Evolutionary conservation across 2,113 vertebrate genomes (phyloP), one percentile per base, ranked within the genome.

Genomic region (Hylia prasina): DNA sequence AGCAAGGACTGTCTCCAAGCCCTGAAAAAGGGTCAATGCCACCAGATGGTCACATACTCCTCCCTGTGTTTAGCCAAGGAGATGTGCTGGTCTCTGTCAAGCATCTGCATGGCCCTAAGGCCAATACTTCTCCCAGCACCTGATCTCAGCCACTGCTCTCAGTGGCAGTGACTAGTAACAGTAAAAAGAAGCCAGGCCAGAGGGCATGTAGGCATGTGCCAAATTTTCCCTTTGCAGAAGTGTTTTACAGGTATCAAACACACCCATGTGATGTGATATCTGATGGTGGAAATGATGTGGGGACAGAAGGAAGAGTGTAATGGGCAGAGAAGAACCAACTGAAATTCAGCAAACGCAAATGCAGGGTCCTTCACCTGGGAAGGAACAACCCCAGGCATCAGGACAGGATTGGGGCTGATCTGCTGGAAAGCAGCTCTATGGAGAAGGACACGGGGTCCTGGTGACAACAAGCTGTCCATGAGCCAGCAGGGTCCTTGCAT

Each of bases 171-270:
- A 76, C 15, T 31, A 44, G 28, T 18, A 63, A 48, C 11, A 54
- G 18, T 15, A 28, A 78, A 70, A 58, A 82, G 39, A 5, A 66
- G 10, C 9, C 31, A 16, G 33, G 14, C 10, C 14, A 72, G 53
- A 79, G 33, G 20, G 9, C 18, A 45, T 2, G 4, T 25, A 45
- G 1, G 22, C 3, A 1, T 31, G 13, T 57, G 6, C 4, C 60
- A 1, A 40, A 13, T 24, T 53, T 35, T 37, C 14, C 25, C 57
- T 85, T 69, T 48, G 31, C 48, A 54, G 28, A 57, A 71, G 9
- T 11, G 5, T 61, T 82, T 88, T 57, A 73, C 10, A 50, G 37
- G 6, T 47, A 40, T 48, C 19, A 87, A 65, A 87, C 56, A 60
- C 13, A 33, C 9, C 47, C 12, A 28, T 28, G 16, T 72, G 44